A percentile compares a stretch with the other conserved stretches of the same genome.
Evolutionary conservation across 1,140 invertebrate genomes (phyloP).

Genomic region (Cheumatopsyche charites): DNA sequence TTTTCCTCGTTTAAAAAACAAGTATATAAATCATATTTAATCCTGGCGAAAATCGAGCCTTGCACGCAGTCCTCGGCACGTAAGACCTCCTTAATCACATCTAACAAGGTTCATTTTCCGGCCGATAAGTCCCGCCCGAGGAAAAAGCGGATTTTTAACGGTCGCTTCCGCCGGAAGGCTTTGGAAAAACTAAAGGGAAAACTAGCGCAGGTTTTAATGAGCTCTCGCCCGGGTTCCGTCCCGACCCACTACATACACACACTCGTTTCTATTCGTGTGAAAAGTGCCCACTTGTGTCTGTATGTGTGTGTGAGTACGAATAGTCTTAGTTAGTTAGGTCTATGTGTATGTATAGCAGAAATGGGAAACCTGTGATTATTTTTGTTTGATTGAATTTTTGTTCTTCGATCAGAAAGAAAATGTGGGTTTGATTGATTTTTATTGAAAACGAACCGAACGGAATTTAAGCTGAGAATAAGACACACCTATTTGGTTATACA

Average conservation of each 20-base stretch:
- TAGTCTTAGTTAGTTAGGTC: too few relatives aligned
- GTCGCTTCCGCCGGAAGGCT: constrained; percentile 9
- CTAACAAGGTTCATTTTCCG: constrained; percentile 36
- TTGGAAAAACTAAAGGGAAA: constrained; percentile 24
- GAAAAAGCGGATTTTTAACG: constrained; percentile 31
- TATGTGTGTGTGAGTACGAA: constrained; percentile 30
- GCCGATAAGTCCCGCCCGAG: background rate
- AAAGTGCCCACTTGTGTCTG: constrained; percentile 21
- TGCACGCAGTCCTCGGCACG: background rate
- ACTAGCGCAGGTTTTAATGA: constrained; percentile 42
- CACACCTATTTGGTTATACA: too few relatives aligned
- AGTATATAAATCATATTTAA: too few relatives aligned
- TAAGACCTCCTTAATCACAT: constrained; percentile 21
- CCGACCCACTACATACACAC: background rate
- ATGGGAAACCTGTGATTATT: too few relatives aligned
- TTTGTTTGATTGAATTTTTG: too few relatives aligned
- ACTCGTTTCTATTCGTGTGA: background rate
- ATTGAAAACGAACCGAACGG: too few relatives aligned
- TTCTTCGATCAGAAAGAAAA: too few relatives aligned
- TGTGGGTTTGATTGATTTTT: too few relatives aligned
- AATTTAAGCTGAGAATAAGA: too few relatives aligned
- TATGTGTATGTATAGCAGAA: too few relatives aligned
- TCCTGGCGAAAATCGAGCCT: too few relatives aligned
- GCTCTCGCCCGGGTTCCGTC: constrained; percentile 21
- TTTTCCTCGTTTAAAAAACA: too few relatives aligned